Conservation (phyloP, 2,113 vertebrate genomes). For the Passer montanus region DNA sequence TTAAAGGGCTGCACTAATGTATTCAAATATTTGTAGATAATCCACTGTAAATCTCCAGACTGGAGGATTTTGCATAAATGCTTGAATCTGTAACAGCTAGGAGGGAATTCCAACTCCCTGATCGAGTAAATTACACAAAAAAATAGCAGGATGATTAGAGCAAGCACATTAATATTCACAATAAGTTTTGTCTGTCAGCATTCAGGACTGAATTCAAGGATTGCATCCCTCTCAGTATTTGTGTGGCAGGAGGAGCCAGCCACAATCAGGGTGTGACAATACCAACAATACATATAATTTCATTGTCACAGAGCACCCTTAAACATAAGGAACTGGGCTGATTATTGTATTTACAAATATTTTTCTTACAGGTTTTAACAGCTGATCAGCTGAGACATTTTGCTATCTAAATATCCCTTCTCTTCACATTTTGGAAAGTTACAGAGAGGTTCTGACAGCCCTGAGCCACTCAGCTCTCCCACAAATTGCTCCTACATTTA, state of each 20-base stretch:
- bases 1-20: conserved; percentile 48
- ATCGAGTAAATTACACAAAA: conserved; percentile 63
- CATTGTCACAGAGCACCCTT: background rate
- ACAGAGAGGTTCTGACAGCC: background rate
- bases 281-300: background rate
- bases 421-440: background rate
- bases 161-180: conserved; percentile 26
- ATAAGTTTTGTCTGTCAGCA: conserved; percentile 41
- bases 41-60: conserved; percentile 46
- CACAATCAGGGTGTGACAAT: background rate
- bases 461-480: background rate
- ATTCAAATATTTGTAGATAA: conserved; percentile 71
- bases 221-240: background rate
- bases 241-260: background rate
- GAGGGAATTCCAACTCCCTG: conserved; percentile 68
- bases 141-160: conserved; percentile 46
- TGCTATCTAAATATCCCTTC: background rate
- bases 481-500: background rate
- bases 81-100: conserved; percentile 51
- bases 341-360: background rate
- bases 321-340: background rate
- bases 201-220: background rate
- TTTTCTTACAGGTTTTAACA: background rate
- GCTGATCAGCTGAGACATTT: background rate
- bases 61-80: conserved; percentile 60